These are phyloP conservation scores for Lathronympha strigana DNA, from an alignment of 2,888 invertebrate species.

Conservation along the genomic window DNA sequence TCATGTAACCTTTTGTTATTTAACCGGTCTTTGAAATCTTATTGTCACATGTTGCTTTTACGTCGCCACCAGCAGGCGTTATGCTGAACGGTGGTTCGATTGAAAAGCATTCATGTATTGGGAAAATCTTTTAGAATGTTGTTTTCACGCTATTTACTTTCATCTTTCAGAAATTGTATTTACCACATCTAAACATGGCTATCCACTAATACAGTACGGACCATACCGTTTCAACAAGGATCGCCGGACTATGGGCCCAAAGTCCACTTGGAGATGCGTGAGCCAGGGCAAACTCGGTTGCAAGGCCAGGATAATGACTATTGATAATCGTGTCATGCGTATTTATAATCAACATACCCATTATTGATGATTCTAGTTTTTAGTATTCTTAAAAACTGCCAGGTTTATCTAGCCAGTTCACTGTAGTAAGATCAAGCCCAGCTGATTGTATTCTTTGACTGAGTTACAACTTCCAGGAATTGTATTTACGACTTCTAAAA, in stretches of 20 bases:
- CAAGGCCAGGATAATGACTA: slow-evolving; percentile 4
- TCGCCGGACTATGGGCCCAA: neutral
- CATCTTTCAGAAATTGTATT: slow-evolving; percentile 1
- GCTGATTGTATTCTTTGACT: neutral
- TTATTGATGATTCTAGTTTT: neutral
- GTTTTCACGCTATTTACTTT: no score
- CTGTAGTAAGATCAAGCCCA: neutral
- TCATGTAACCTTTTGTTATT: no score
- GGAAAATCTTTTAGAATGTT: no score
- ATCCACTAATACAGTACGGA: neutral
- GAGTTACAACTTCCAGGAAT: neutral
- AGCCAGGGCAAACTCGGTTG: neutral
- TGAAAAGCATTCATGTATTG: no score
- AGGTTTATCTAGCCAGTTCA: neutral
- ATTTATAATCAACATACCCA: neutral
- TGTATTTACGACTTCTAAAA: neutral
- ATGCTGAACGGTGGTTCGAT: no score
- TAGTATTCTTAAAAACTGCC: neutral
- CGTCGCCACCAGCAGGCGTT: no score
- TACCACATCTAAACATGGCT: neutral
- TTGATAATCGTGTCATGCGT: neutral
- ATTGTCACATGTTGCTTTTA: no score
- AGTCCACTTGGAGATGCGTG: slow-evolving; percentile 15
- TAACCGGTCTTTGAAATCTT: no score
- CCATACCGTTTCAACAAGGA: neutral